phyloP scores from a whole-genome alignment of 92 coral and sea anemone species.

The Porites divaricata region DNA sequence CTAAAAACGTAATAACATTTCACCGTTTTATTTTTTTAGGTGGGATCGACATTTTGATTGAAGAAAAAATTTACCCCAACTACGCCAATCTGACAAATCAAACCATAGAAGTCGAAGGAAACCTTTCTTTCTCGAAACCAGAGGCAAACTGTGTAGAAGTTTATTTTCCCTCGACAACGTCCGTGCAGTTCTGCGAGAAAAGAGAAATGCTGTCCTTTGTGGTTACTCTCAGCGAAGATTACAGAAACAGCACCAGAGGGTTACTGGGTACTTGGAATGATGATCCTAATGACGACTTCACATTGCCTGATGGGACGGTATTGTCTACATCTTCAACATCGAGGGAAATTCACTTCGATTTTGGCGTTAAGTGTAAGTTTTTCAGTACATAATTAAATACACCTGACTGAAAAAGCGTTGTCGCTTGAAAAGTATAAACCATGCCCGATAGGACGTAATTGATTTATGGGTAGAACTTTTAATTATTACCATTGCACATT shows the following conservation, averaged over 20 bases:
- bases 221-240: conserved; percentile 31
- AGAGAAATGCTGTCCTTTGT: conserved; percentile 62
- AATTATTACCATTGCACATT: too few species aligned
- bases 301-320: conserved; percentile 65
- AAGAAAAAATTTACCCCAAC: conserved; percentile 23
- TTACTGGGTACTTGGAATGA: conserved; percentile 74
- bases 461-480: too few species aligned
- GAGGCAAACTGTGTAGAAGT: conserved; percentile 54
- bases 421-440: too few species aligned
- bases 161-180: conserved; percentile 59
- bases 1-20: too few species aligned
- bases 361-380: conserved; percentile 64
- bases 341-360: conserved; percentile 48
- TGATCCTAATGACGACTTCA: conserved; percentile 64
- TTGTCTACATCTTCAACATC: conserved; percentile 24
- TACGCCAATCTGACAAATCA: conserved; percentile 43
- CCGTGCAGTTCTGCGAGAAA: conserved; percentile 41
- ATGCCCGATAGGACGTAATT: too few species aligned
- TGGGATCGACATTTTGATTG: conserved; percentile 36
- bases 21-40: conserved; percentile 7
- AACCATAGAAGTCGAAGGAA: conserved; percentile 27
- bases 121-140: conserved; percentile 30
- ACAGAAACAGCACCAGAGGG: conserved; percentile 59
- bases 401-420: too few species aligned
- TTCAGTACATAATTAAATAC: too few species aligned